Percentiles rank a stretch among this genome's conserved stretches.
These are phyloP conservation scores for Benitochromis conjunctus DNA, from an alignment of 2,113 vertebrate genomes.

Conservation along the genomic window DNA sequence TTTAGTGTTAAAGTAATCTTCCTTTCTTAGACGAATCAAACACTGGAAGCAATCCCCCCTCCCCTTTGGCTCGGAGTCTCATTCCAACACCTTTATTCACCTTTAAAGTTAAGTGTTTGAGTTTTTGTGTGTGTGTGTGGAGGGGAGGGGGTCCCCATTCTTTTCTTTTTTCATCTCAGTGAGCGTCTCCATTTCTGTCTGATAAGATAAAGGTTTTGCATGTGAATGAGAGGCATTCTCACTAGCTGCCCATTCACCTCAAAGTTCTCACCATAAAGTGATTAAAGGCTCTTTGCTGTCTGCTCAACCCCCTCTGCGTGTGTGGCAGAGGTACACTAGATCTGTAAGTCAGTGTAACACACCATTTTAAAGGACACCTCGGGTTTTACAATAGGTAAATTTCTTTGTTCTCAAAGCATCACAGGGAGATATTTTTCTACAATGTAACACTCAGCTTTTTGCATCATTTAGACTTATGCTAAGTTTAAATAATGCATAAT, in stretches of 20 bases:
- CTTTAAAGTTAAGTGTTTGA: background rate
- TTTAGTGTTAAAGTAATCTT: too few relatives aligned
- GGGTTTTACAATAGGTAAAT: conserved; percentile 23
- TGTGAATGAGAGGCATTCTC: conserved; percentile 64
- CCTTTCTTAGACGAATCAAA: background rate
- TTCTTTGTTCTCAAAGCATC: background rate
- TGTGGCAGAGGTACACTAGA: background rate
- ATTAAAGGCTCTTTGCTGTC: conserved; percentile 64
- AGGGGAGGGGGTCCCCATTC: background rate
- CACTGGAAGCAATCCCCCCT: background rate
- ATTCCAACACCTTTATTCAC: background rate
- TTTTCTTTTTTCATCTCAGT: conserved; percentile 15
- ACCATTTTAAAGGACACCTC: background rate
- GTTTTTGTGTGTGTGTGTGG: background rate
- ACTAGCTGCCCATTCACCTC: conserved; percentile 56
- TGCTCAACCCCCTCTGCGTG: conserved; percentile 11
- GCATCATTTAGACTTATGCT: background rate
- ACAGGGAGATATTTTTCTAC: background rate
- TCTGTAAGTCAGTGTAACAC: background rate
- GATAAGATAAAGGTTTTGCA: conserved; percentile 68
- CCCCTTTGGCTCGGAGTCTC: background rate
- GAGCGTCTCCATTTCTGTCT: conserved; percentile 28
- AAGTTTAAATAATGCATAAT: background rate
- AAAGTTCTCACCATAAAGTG: conserved; percentile 77
- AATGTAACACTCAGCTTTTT: background rate